phyloP scores from a whole-genome alignment of 2,888 invertebrate genomes.

The Drosophila stalkeri region DNA sequence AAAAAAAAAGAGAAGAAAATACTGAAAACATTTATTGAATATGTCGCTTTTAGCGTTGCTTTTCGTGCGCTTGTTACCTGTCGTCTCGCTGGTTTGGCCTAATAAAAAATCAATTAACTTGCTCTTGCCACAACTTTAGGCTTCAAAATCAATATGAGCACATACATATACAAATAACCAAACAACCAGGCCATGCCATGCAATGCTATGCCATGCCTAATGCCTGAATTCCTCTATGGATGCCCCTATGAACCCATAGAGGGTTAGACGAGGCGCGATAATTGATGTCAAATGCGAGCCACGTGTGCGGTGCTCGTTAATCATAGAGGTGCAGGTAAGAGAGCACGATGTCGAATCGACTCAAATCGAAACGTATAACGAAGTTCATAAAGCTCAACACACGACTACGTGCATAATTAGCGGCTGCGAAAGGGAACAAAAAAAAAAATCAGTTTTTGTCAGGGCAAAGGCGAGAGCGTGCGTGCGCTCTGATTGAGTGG shows the following conservation, averaged over 20 bases:
- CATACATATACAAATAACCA: slow-evolving; percentile 3
- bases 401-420: slow-evolving; percentile 72
- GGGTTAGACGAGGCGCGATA: slow-evolving; percentile 64
- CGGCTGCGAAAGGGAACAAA: slow-evolving; percentile 10
- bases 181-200: not conserved
- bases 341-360: slow-evolving; percentile 33
- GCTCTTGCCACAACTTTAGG: slow-evolving; percentile 37
- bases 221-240: not conserved
- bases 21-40: slow-evolving; percentile 35
- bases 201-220: not conserved
- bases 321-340: slow-evolving; percentile 59
- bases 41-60: slow-evolving; percentile 18
- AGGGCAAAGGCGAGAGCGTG: slow-evolving; percentile 33
- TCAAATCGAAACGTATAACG: slow-evolving; percentile 30
- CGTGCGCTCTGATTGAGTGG: slow-evolving; percentile 71
- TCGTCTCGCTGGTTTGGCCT: slow-evolving; percentile 33
- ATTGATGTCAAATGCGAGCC: slow-evolving; percentile 76
- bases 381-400: slow-evolving; percentile 56
- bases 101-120: slow-evolving; percentile 79
- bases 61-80: slow-evolving; percentile 23
- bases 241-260: slow-evolving; percentile 8
- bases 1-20: slow-evolving; percentile 14
- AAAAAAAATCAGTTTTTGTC: slow-evolving; percentile 41
- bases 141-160: slow-evolving; percentile 42
- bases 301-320: slow-evolving; percentile 65